These are phyloP conservation scores for Lithophane ornitopus DNA, from an alignment of 2,888 invertebrate species.

Conservation along the genomic window DNA sequence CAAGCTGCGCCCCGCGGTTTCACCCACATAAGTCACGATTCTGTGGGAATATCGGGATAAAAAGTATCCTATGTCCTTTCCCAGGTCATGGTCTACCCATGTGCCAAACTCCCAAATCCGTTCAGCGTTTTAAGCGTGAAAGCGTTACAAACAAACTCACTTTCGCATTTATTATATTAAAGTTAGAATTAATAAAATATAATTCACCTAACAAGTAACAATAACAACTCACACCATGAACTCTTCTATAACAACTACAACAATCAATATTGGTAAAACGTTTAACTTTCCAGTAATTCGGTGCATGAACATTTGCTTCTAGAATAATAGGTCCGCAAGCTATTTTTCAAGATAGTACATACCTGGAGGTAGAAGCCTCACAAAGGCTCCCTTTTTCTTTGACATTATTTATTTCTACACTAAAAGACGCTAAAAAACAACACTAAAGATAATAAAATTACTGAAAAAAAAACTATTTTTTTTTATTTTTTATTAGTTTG, in stretches of 20 bases:
- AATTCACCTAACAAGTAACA: neutral
- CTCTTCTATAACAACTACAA: neutral
- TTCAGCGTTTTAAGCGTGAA: no score
- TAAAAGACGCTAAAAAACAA: conserved; percentile 16
- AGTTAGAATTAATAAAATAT: neutral
- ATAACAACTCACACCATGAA: no score
- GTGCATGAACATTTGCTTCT: neutral
- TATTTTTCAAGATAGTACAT: neutral
- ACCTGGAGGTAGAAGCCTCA: neutral
- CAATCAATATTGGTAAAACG: neutral
- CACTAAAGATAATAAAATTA: conserved; percentile 10
- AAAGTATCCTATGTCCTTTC: no score
- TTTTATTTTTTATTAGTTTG: neutral
- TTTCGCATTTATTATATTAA: no score
- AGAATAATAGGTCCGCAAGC: neutral
- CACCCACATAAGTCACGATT: no score
- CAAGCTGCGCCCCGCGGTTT: no score
- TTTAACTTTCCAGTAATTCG: neutral
- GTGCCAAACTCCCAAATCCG: no score
- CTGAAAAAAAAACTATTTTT: conserved; percentile 5
- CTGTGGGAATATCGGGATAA: no score
- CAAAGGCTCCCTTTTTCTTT: neutral
- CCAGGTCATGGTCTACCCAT: no score
- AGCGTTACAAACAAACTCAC: no score
- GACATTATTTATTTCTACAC: neutral